Evolutionary conservation across 2,797 vertebrate genomes (phyloP).

Genomic region (Cossypha dichroa): DNA sequence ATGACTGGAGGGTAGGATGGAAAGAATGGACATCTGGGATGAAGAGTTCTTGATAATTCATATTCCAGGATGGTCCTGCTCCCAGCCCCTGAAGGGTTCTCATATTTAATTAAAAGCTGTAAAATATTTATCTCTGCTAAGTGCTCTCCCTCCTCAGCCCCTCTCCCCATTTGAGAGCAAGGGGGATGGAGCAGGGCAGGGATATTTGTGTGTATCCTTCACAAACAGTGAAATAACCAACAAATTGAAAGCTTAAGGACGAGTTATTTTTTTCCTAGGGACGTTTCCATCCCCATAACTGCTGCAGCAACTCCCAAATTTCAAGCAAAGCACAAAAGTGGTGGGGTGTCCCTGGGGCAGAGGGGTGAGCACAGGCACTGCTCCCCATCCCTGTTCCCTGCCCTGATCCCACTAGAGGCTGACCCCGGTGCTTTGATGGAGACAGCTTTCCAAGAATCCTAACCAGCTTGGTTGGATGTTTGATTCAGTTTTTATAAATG

Average conservation of each 20-base stretch:
- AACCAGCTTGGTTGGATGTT: background rate
- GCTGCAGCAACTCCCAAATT: background rate
- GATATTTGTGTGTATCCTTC: background rate
- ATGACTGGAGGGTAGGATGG: background rate
- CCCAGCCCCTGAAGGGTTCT: background rate
- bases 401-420: background rate
- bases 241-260: background rate
- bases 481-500: slow-evolving; percentile 8
- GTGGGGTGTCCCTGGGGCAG: background rate
- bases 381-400: background rate
- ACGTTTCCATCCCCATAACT: background rate
- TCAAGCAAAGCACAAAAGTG: background rate
- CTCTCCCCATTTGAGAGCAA: fast-evolving
- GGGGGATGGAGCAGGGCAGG: background rate
- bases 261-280: background rate
- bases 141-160: background rate
- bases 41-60: background rate
- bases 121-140: slow-evolving; percentile 15
- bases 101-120: slow-evolving; percentile 50
- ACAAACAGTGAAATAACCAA: background rate
- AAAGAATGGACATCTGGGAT: background rate
- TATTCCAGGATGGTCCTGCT: background rate
- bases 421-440: background rate
- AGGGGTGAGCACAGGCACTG: background rate
- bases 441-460: background rate